Conservation (phyloP, 2,113 vertebrate genomes). For the Mirounga angustirostris region DNA sequence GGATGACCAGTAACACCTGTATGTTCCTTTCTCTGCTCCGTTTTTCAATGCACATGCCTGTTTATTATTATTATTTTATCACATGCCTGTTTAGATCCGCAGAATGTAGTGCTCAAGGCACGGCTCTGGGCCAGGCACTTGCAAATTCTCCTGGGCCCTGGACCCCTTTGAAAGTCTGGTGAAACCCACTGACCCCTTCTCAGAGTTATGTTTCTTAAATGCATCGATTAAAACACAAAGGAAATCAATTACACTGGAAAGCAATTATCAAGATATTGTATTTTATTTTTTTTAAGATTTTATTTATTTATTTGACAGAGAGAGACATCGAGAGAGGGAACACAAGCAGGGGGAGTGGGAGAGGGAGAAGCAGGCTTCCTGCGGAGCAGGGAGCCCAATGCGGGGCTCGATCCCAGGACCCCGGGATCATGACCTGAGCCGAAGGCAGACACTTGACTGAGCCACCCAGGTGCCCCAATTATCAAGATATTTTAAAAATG, state of each 20-base stretch:
- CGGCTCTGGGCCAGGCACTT: neutral
- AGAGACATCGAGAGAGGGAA: too few species aligned
- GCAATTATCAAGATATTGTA: neutral
- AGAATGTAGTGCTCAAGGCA: too few species aligned
- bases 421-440: too few species aligned
- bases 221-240: neutral
- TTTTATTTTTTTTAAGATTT: too few species aligned
- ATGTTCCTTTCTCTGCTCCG: fast-evolving
- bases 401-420: too few species aligned
- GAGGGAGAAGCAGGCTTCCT: too few species aligned
- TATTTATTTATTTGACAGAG: too few species aligned
- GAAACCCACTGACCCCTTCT: neutral
- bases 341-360: too few species aligned
- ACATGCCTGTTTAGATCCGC: fast-evolving
- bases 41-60: fast-evolving
- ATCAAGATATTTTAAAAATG: neutral
- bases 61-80: too few species aligned
- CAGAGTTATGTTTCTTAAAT: neutral
- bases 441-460: too few species aligned
- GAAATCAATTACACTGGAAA: neutral
- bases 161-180: neutral
- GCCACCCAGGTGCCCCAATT: neutral
- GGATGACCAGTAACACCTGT: neutral
- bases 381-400: too few species aligned
- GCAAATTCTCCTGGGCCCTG: too few species aligned